Conservation (phyloP, 2,797 vertebrate genomes). For the Catharus ustulatus region DNA sequence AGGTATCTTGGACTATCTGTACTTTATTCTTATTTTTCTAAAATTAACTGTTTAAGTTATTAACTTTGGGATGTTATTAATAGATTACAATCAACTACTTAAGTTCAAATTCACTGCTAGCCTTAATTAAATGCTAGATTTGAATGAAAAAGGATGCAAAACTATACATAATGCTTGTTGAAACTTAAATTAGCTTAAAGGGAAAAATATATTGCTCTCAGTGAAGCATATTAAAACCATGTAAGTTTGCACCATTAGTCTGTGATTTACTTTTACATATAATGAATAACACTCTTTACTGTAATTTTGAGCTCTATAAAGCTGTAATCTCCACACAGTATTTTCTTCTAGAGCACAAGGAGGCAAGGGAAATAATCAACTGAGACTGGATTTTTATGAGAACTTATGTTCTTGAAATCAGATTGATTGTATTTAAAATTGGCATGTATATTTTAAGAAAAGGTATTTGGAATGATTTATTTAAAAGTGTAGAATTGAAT, state of each 20-base stretch:
- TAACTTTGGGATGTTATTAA: background rate
- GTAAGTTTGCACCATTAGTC: background rate
- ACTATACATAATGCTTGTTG: background rate
- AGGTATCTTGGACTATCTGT: background rate
- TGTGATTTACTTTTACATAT: background rate
- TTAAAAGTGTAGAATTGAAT: background rate
- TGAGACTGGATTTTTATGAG: slow-evolving; percentile 30
- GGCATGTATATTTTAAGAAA: slow-evolving; percentile 17
- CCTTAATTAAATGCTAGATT: background rate
- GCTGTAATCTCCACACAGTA: background rate
- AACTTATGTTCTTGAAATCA: slow-evolving; percentile 24
- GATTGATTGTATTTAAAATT: slow-evolving; percentile 39
- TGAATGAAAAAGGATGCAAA: background rate
- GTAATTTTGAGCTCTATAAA: background rate
- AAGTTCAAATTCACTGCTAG: background rate
- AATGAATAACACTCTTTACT: background rate
- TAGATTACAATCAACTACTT: background rate
- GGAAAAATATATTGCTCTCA: background rate
- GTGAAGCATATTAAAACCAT: background rate
- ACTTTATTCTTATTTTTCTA: background rate
- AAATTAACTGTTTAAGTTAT: background rate
- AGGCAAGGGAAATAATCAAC: slow-evolving; percentile 48
- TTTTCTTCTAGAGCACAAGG: slow-evolving; percentile 42
- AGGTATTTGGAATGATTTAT: slow-evolving; percentile 47
- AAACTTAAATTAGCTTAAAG: background rate